phyloP scores from a whole-genome alignment of 2,797 vertebrate genomes.

The Pygocentrus nattereri region DNA sequence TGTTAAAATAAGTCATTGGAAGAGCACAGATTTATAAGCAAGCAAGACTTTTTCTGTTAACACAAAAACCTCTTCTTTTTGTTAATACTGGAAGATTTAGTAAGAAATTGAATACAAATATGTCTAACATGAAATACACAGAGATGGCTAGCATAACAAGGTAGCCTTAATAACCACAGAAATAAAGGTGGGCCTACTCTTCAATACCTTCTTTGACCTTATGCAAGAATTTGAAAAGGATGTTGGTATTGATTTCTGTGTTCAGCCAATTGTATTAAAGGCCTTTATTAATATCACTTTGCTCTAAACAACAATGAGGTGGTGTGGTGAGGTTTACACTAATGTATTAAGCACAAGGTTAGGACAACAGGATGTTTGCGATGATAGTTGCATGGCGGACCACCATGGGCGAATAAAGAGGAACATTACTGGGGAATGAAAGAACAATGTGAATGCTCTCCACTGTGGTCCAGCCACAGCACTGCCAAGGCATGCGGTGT shows the following conservation, averaged over 20 bases:
- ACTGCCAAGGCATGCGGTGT: neutral
- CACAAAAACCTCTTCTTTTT: neutral
- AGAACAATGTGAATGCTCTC: neutral
- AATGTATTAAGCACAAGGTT: neutral
- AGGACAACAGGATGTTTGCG: conserved; percentile 2
- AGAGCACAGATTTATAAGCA: neutral
- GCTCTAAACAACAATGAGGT: neutral
- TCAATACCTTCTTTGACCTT: neutral
- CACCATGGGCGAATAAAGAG: conserved; percentile 14
- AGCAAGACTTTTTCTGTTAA: no score
- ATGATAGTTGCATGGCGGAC: neutral
- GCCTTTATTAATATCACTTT: neutral
- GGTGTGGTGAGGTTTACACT: neutral
- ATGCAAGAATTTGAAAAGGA: neutral
- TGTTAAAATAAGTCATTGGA: neutral
- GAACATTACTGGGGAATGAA: conserved; percentile 19
- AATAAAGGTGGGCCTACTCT: neutral
- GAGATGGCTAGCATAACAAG: neutral
- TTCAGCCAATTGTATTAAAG: neutral
- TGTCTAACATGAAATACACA: neutral
- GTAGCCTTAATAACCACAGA: neutral
- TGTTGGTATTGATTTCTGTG: neutral
- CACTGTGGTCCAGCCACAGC: neutral
- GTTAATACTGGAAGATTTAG: neutral
- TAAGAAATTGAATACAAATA: no score